Percentiles rank a stretch among this genome's conserved stretches.
These are phyloP conservation scores for Engystomops pustulosus DNA, from an alignment of 2,113 vertebrate genomes.

Conservation along the genomic window DNA sequence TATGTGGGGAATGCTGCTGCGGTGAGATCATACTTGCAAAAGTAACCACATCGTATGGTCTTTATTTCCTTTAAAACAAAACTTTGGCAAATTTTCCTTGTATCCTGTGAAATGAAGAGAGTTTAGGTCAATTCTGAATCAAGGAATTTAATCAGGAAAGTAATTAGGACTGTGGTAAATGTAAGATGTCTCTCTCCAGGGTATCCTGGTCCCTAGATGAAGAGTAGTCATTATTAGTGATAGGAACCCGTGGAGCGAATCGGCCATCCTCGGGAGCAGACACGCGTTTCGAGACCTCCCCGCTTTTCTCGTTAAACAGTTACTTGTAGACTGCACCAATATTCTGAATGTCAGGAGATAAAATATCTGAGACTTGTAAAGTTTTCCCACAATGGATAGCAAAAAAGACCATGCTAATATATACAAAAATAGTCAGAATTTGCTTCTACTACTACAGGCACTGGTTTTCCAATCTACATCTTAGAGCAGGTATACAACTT, in stretches of 20 bases:
- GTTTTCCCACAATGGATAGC: too few species aligned
- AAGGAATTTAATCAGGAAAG: neutral
- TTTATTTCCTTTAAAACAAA: constrained; percentile 50
- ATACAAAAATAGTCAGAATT: too few species aligned
- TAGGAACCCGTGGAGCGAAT: neutral
- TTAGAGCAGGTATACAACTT: too few species aligned
- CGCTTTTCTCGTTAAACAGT: neutral
- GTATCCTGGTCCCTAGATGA: neutral
- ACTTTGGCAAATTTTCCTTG: constrained; percentile 32
- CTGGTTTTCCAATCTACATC: too few species aligned
- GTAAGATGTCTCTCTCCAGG: neutral
- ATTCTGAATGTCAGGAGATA: neutral
- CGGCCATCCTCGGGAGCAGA: neutral
- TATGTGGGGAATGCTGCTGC: constrained; percentile 48
- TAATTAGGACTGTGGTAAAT: neutral
- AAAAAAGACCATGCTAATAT: too few species aligned
- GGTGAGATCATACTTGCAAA: constrained; percentile 52
- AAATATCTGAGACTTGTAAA: too few species aligned
- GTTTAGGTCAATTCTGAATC: constrained; percentile 16
- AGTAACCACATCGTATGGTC: constrained; percentile 45
- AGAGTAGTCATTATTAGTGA: neutral
- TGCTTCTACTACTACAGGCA: too few species aligned
- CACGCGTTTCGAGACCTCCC: neutral
- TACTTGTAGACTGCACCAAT: neutral
- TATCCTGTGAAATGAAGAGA: neutral